Evolutionary conservation across 2,888 invertebrate species (phyloP).

Genomic region (Sminthurinus aureus): DNA sequence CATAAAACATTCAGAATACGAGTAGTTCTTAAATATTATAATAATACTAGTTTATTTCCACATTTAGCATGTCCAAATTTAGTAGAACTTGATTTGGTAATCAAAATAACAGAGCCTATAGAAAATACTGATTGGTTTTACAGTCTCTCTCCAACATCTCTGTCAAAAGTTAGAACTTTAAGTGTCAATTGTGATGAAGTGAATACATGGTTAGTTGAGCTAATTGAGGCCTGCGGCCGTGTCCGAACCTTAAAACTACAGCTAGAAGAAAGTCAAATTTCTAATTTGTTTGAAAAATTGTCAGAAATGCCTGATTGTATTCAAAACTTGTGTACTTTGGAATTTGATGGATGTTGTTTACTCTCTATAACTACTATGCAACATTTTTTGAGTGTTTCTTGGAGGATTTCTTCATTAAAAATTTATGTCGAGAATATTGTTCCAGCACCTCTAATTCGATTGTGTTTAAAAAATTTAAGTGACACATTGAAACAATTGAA

Average conservation of each 20-base stretch:
- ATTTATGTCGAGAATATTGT: background rate
- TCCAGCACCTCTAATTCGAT: background rate
- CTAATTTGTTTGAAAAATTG: background rate
- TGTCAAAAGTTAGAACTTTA: background rate
- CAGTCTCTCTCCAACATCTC: background rate
- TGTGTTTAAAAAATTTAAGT: background rate
- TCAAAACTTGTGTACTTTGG: background rate
- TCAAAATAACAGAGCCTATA: background rate
- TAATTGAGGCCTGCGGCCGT: background rate
- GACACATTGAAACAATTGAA: background rate
- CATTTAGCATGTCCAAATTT: background rate
- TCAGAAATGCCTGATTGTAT: background rate
- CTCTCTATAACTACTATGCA: background rate
- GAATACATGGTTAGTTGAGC: background rate
- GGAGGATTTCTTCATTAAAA: background rate
- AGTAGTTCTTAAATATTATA: too few relatives aligned
- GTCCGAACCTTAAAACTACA: background rate
- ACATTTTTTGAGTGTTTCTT: background rate
- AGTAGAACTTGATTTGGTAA: background rate
- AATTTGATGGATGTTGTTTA: background rate
- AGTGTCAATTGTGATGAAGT: conserved; percentile 1
- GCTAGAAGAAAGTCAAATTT: background rate
- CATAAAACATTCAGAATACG: too few relatives aligned
- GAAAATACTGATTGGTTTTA: background rate
- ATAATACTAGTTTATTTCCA: too few relatives aligned